These are phyloP conservation scores for Plutomurus gul DNA, from an alignment of 1,140 invertebrate genomes.

Conservation along the genomic window DNA sequence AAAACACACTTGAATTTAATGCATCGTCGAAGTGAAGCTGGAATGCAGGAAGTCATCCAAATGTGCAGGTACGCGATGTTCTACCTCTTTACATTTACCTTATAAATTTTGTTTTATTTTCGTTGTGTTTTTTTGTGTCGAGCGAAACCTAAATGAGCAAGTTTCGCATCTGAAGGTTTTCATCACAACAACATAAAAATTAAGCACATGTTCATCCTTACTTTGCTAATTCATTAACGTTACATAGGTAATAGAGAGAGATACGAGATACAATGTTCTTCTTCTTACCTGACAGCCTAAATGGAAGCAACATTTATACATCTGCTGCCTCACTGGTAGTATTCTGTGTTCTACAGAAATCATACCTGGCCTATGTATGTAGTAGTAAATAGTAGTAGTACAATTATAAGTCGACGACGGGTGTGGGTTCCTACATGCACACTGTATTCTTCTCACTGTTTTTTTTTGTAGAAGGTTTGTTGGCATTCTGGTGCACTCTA, in stretches of 20 bases:
- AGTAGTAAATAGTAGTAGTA: no score
- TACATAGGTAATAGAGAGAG: no score
- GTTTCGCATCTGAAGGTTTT: background rate
- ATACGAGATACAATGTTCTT: no score
- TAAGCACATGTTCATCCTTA: background rate
- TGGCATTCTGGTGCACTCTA: no score
- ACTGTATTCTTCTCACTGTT: no score
- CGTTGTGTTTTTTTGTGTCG: background rate
- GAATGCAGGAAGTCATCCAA: conserved; percentile 52
- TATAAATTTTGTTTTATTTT: background rate
- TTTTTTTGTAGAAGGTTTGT: no score
- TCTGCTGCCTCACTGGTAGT: no score
- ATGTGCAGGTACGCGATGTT: conserved; percentile 46
- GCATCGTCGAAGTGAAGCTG: conserved; percentile 35
- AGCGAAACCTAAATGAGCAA: background rate
- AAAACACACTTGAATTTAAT: conserved; percentile 32
- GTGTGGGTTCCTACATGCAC: no score
- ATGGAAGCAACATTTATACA: no score
- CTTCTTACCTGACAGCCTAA: background rate
- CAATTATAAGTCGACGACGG: no score
- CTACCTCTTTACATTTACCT: background rate
- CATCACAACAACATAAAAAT: background rate
- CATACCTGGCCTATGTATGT: no score
- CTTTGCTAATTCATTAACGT: background rate
- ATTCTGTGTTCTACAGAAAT: no score